phyloP scores from a whole-genome alignment of 2,888 invertebrate species.

The Drosophila lacicola region DNA sequence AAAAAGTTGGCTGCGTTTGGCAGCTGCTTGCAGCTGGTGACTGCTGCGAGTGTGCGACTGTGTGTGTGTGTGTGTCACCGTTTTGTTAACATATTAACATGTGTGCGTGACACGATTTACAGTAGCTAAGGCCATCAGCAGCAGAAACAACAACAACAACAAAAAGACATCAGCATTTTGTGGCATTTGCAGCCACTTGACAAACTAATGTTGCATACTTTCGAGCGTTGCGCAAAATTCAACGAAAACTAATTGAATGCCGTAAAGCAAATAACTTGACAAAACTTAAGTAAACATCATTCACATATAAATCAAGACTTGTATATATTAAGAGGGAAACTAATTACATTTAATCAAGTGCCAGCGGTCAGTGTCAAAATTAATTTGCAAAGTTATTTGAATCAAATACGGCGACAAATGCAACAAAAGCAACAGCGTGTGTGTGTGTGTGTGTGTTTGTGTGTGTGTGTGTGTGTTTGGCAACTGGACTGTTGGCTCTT shows the following conservation, averaged over 20 bases:
- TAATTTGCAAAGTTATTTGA: constrained; percentile 60
- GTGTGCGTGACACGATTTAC: constrained; percentile 65
- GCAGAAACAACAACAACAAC: constrained; percentile 22
- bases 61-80: constrained; percentile 34
- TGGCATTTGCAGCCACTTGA: constrained; percentile 57
- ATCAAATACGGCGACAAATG: constrained; percentile 27
- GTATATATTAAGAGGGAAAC: constrained; percentile 44
- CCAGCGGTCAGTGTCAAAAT: constrained; percentile 68
- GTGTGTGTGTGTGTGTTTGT: constrained; percentile 31
- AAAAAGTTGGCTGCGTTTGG: constrained; percentile 66
- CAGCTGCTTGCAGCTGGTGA: constrained; percentile 61
- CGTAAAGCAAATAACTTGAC: constrained; percentile 24
- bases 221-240: constrained; percentile 25
- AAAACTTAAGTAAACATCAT: constrained; percentile 18
- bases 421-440: constrained; percentile 11
- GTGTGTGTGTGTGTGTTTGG: constrained; percentile 11
- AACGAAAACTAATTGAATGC: constrained; percentile 52
- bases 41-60: constrained; percentile 15
- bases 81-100: constrained; percentile 58
- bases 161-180: constrained; percentile 14
- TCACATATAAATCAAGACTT: constrained; percentile 20
- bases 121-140: constrained; percentile 40
- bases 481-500: constrained; percentile 26
- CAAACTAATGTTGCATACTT: constrained; percentile 44
- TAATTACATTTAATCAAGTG: constrained; percentile 75